Conservation (phyloP, 1,140 invertebrate genomes). For the Papilio xuthus region DNA sequence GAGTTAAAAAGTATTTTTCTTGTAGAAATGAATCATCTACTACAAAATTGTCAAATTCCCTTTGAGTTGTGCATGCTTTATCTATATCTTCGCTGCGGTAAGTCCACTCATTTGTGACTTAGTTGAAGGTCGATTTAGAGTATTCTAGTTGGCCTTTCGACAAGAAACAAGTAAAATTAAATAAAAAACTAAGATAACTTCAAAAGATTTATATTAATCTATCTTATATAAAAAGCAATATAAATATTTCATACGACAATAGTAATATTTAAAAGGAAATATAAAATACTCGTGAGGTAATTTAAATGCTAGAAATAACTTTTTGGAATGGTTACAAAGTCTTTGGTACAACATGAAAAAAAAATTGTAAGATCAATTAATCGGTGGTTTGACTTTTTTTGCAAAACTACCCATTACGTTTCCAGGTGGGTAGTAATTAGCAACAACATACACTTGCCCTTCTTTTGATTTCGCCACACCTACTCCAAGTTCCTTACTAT, state of each 20-base stretch:
- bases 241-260: not conserved
- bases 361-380: constrained; percentile 49
- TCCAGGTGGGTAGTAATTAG: constrained; percentile 93
- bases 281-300: constrained; percentile 26
- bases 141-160: constrained; percentile 27
- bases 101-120: constrained; percentile 32
- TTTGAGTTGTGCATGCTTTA: constrained; percentile 52
- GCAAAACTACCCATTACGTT: constrained; percentile 91
- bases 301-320: constrained; percentile 27
- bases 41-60: constrained; percentile 35
- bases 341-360: constrained; percentile 49
- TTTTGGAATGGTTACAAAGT: constrained; percentile 61
- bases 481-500: constrained; percentile 88
- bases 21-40: constrained; percentile 36
- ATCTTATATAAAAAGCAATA: constrained; percentile 27
- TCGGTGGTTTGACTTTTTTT: constrained; percentile 86
- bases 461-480: constrained; percentile 86
- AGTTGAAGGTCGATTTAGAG: constrained; percentile 48
- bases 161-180: not conserved
- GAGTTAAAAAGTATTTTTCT: constrained; percentile 30
- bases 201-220: constrained; percentile 20
- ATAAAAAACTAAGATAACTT: constrained; percentile 6
- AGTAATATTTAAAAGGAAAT: constrained; percentile 25
- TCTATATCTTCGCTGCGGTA: constrained; percentile 50
- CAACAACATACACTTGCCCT: constrained; percentile 90